These are phyloP conservation scores for Catocala fraxini DNA, from an alignment of 2,888 invertebrate genomes.

Conservation along the genomic window DNA sequence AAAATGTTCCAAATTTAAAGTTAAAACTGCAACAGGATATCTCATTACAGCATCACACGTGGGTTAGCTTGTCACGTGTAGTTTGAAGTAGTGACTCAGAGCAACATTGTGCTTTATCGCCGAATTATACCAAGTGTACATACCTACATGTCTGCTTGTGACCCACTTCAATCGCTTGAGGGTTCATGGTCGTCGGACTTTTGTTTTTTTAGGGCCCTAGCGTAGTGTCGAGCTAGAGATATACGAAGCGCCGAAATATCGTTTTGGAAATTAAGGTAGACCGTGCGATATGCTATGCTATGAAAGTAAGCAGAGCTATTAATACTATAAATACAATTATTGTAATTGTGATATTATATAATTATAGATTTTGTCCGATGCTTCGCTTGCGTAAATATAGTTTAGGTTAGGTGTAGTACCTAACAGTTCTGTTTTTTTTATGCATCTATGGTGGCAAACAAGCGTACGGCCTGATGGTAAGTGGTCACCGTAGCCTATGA, in stretches of 20 bases:
- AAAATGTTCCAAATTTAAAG: background rate
- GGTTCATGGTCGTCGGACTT: slow-evolving; percentile 54
- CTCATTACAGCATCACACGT: background rate
- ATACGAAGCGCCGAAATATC: background rate
- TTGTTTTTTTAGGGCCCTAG: slow-evolving; percentile 29
- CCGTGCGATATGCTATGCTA: no score
- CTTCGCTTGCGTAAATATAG: no score
- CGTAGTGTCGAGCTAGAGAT: slow-evolving; percentile 13
- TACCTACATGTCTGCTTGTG: slow-evolving; percentile 33
- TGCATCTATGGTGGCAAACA: no score
- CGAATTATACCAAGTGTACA: slow-evolving; percentile 34
- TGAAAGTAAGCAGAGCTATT: no score
- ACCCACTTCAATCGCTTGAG: slow-evolving; percentile 50
- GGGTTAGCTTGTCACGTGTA: background rate
- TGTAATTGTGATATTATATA: no score
- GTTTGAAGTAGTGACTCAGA: slow-evolving; percentile 15
- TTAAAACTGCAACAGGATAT: background rate
- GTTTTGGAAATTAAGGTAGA: no score
- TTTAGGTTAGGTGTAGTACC: no score
- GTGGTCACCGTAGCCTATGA: no score
- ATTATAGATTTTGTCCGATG: background rate
- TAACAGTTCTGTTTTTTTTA: no score
- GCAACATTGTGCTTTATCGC: slow-evolving; percentile 30
- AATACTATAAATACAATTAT: no score
- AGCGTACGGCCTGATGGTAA: no score